Percentiles rank a stretch among this genome's conserved stretches.
These are phyloP conservation scores for Autographa gamma DNA, from an alignment of 2,888 invertebrate genomes.

Conservation along the genomic window DNA sequence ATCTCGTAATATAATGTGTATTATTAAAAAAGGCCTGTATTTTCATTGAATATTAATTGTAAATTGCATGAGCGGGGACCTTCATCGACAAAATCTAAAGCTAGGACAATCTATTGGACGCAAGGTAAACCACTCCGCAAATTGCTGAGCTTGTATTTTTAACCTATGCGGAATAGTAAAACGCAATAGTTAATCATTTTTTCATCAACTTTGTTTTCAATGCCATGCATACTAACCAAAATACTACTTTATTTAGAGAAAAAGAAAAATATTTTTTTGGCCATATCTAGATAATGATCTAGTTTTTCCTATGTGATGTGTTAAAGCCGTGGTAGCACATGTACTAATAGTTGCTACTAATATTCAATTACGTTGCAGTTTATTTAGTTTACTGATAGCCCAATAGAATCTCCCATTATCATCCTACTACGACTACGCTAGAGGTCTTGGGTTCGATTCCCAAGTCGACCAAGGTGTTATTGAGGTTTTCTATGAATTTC, in stretches of 20 bases:
- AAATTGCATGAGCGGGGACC: conserved; percentile 14
- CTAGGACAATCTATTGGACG: conserved; percentile 32
- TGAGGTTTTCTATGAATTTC: too few species aligned
- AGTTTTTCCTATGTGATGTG: too few species aligned
- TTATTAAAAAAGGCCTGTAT: conserved; percentile 2
- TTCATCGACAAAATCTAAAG: conserved; percentile 28
- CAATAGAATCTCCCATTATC: too few species aligned
- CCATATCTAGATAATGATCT: too few species aligned
- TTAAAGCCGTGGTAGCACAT: too few species aligned
- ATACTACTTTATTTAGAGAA: not conserved
- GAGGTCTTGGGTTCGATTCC: too few species aligned
- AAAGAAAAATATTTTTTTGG: too few species aligned
- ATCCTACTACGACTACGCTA: too few species aligned
- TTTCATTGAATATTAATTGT: not conserved
- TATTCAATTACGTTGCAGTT: too few species aligned
- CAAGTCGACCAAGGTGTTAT: too few species aligned
- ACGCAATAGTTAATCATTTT: conserved; percentile 34
- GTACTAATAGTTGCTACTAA: too few species aligned
- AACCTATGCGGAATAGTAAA: conserved; percentile 19
- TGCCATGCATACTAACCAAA: not conserved
- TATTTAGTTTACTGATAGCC: too few species aligned
- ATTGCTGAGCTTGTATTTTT: conserved; percentile 19
- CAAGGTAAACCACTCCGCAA: conserved; percentile 47
- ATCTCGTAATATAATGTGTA: not conserved
- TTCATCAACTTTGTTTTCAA: conserved; percentile 37